Base-by-base conservation (phyloP, 92 coral and sea anemone species). In the Chrysogorgia sp. region DNA sequence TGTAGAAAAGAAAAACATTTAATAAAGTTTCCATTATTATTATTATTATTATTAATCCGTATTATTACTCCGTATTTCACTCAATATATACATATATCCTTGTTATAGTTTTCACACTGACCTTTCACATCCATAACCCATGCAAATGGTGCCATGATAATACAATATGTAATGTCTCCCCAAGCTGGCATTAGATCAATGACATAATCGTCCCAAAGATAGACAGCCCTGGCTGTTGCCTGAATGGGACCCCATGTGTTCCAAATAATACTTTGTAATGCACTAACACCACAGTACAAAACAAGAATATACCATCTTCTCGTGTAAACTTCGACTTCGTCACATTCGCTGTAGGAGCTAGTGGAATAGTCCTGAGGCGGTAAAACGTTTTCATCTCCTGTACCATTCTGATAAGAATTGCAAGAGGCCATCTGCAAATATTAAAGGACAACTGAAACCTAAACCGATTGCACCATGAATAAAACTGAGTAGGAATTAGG, bases 71-170 rank as follows among this genome's bases (percentile, higher is more conserved):
- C 12, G 6, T 4, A 5, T 37, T 12, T 37, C 43, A 37, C 43
- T 37, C 43, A n/a, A n/a, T n/a, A n/a, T n/a, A n/a, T n/a, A n/a
- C n/a, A n/a, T n/a, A n/a, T n/a, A n/a, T n/a, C n/a, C n/a, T n/a
- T n/a, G n/a, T n/a, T n/a, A n/a, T n/a, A n/a, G n/a, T n/a, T n/a
- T n/a, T n/a, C n/a, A n/a, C n/a, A n/a, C n/a, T 28, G 58, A 91
- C 97, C 97, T 84, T 91, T 91, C 79, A 86, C 90, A 41, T 92
- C 96, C 97, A 93, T 93, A 15, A 93, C 58, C 97, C 97, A 93
- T n/a, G 96, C 86, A 88, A 90, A 81, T 22, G 97, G 97, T 10
- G 88, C 84, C 1, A 91, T 90, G 20, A 96, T 90, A 1, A 90
- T 74, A 12, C 91, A 92, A 31, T 76, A 93, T 0, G 97, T 82